Evolutionary conservation across 2,888 invertebrate genomes (phyloP), one percentile per base, ranked within the genome.

Genomic region (Plagiodera versicolora): DNA sequence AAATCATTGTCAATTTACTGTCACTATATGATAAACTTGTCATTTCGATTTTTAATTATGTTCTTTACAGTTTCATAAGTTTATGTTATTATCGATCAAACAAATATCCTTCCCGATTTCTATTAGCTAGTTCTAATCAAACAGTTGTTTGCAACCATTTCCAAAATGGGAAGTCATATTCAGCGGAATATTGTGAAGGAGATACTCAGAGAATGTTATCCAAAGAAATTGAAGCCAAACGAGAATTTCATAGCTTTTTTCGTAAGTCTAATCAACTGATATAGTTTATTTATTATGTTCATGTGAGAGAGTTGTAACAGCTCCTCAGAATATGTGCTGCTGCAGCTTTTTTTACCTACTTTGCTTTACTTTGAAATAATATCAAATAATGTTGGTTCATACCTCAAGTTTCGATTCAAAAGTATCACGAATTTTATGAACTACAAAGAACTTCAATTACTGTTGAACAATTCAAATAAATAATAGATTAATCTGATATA

Each of bases 161-260:
- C 6, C 24, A 6, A 56, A 54, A 63, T 63, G 63, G 55, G 55
- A 14, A 60, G 59, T 45, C 60, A 55, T 47, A 64, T 70, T 17
- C 72, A 72, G 48, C 84, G 84, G 68, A 86, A 85, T 70, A 84
- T 87, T 66, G 83, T 85, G 0, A 83, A 82, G 61, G 86, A 87
- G 78, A 81, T 86, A 49, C 78, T 83, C 0, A 76, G 85, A 57
- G 83, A 85, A 69, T 85, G 85, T 66, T 69, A 49, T 39, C 66
- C 77, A 0, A 77, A 77, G 9, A 79, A 78, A 44, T 76, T 83
- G 1, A 69, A 73, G 0, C 79, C 84, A 0, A 81, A 83, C 11
- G 77, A 81, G 0, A 82, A 84, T 10, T 85, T 86, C 57, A 81
- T 85, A 0, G 79, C 81, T 6, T 85, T 83, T 67, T 74, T 84